phyloP scores from a whole-genome alignment of 1,140 invertebrate genomes.

The Euwallacea fornicatus region DNA sequence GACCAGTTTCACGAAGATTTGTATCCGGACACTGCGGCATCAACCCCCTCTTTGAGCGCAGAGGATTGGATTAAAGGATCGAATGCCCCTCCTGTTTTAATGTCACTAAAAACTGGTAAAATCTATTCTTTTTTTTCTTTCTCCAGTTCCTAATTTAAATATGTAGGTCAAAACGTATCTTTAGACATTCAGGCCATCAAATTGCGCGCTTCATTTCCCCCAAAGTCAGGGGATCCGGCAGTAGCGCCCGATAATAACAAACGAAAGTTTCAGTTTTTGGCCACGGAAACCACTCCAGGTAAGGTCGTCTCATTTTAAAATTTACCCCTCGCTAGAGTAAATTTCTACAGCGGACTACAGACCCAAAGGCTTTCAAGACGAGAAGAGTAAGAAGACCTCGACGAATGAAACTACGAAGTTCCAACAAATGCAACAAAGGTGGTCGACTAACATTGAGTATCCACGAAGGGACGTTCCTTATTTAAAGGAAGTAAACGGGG shows the following conservation, averaged over 20 bases:
- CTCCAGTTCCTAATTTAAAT: neutral
- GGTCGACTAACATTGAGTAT: slow-evolving; percentile 65
- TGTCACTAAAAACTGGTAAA: slow-evolving; percentile 79
- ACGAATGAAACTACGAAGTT: slow-evolving; percentile 77
- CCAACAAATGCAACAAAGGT: slow-evolving; percentile 71
- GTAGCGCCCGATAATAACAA: slow-evolving; percentile 66
- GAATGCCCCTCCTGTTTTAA: slow-evolving; percentile 77
- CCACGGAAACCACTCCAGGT: slow-evolving; percentile 73
- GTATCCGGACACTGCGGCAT: slow-evolving; percentile 88
- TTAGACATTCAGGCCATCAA: slow-evolving; percentile 51
- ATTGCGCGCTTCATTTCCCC: slow-evolving; percentile 48
- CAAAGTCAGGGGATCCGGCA: too few relatives aligned
- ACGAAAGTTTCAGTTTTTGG: slow-evolving; percentile 82
- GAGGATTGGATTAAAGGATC: slow-evolving; percentile 87
- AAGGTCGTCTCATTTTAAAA: neutral
- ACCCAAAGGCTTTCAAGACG: slow-evolving; percentile 58
- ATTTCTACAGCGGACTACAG: slow-evolving; percentile 65
- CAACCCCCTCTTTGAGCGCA: slow-evolving; percentile 79
- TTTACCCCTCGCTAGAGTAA: neutral
- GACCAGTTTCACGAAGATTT: slow-evolving; percentile 79
- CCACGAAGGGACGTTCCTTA: slow-evolving; percentile 56
- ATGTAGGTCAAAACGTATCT: slow-evolving; percentile 23
- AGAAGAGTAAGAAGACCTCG: slow-evolving; percentile 73
- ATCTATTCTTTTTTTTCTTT: too few relatives aligned
- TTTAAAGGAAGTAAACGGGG: slow-evolving; percentile 60